Base-by-base conservation (phyloP, 2,113 vertebrate genomes). In the Chauna torquata region DNA sequence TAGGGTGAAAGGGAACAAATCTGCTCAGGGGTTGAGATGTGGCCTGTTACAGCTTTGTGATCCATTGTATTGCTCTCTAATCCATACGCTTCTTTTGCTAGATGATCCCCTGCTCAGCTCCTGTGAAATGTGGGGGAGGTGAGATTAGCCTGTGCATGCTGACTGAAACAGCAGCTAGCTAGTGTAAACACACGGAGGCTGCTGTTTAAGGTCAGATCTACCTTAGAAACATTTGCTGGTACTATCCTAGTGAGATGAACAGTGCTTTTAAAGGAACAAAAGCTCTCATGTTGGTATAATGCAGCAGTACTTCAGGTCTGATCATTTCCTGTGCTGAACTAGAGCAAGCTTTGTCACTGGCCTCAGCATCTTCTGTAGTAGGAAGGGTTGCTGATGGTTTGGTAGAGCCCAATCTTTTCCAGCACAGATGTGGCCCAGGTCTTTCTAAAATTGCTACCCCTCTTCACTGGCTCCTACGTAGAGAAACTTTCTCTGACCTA, bases 31-130 rank as follows among this genome's bases (percentile, higher is more conserved):
- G 12, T 50, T 87, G 81, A 80, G 62, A 77, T 58, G 23, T 9
- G 7, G 47, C 86, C 58, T 62, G 10, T 47, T 91, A 24, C 49
- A 72, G 71, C 42, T 66, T 86, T 95, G 74, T 79, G 86, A 68
- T 94, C 92, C 34, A 17, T 62, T 92, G 28, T 89, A 42, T 92
- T 92, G 40, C 42, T 91, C 45, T 74, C 66, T 91, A 85, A 92
- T 92, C 66, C 66, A 30, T 32, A 42, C 57, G 8, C 24, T 91
- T 42, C 64, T 90, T 90, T 75, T 28, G 30, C 2, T 28, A 28
- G 72, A 32, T 84, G 95, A 88, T 94, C 79, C 58, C 25, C 64
- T 94, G 36, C 77, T 78, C 47, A 64, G 42, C 47, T 55, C 61
- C 92, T 87, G 86, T 90, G 95, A 85, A 89, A 55, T 5, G 9